A percentile compares a stretch with the other conserved stretches of the same genome.
Evolutionary conservation across 2,113 vertebrate genomes (phyloP).

Genomic region (Xenotilapia longispinis): DNA sequence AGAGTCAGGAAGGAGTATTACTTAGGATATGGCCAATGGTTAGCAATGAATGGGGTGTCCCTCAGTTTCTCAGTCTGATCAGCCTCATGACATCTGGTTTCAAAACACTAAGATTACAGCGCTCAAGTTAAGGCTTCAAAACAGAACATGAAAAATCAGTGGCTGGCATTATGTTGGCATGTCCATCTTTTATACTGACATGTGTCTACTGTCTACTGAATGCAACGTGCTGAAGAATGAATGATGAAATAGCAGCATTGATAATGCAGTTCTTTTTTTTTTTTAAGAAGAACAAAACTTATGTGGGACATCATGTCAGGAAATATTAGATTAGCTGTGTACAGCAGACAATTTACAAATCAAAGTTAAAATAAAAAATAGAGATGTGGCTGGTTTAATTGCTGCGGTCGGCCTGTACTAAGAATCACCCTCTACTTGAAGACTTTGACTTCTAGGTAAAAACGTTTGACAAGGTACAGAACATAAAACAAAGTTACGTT

Average conservation of each 20-base stretch:
- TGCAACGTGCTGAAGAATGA: background rate
- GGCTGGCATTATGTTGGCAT: background rate
- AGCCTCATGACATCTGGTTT: background rate
- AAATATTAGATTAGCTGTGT: background rate
- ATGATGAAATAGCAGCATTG: background rate
- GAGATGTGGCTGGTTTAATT: background rate
- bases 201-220: background rate
- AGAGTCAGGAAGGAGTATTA: background rate
- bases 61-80: background rate
- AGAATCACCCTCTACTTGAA: background rate
- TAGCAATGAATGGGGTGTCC: background rate
- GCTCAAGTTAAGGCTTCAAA: background rate
- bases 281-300: background rate
- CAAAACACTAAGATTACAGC: background rate
- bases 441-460: background rate
- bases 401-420: background rate
- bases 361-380: background rate
- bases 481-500: background rate
- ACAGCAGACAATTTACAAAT: background rate
- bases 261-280: background rate
- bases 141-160: background rate
- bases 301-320: background rate
- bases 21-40: background rate
- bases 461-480: background rate
- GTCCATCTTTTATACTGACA: background rate